Conservation (phyloP, 2,113 vertebrate species). For the Gymnobelideus leadbeateri region DNA sequence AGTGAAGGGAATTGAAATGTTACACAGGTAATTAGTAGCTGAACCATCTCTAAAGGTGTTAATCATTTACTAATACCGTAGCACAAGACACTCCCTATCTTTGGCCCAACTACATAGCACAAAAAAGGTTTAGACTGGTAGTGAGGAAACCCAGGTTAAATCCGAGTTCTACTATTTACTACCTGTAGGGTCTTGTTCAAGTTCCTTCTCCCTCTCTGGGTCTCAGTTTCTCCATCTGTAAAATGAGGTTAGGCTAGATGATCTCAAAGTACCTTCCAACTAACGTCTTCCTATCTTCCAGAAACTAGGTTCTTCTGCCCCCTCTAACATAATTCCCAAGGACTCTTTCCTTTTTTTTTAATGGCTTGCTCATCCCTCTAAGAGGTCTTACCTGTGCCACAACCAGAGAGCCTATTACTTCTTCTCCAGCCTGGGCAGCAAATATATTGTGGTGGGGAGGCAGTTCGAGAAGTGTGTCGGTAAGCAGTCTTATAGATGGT, state of each 20-base stretch:
- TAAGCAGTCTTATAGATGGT: conserved; percentile 91
- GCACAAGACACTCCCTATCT: neutral
- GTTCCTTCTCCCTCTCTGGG: neutral
- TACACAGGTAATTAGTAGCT: neutral
- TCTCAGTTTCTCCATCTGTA: neutral
- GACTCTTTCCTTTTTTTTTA: neutral
- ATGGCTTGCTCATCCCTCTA: neutral
- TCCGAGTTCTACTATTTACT: neutral
- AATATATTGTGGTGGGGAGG: conserved; percentile 71
- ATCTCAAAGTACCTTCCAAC: neutral
- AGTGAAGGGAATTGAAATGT: no score
- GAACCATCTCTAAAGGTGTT: neutral
- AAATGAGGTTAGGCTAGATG: neutral
- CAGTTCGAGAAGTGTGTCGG: conserved; percentile 81
- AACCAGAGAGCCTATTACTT: conserved; percentile 74
- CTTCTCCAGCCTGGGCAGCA: conserved; percentile 95
- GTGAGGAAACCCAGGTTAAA: neutral
- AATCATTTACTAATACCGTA: neutral
- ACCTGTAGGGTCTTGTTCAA: neutral
- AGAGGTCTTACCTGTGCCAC: conserved; percentile 88
- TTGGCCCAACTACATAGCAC: neutral
- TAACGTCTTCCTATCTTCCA: neutral
- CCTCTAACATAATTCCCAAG: neutral
- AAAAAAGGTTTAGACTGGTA: neutral
- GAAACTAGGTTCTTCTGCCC: neutral